Evolutionary conservation across 2,888 invertebrate genomes (phyloP).

Genomic region (Scaptomyza tumidula): DNA sequence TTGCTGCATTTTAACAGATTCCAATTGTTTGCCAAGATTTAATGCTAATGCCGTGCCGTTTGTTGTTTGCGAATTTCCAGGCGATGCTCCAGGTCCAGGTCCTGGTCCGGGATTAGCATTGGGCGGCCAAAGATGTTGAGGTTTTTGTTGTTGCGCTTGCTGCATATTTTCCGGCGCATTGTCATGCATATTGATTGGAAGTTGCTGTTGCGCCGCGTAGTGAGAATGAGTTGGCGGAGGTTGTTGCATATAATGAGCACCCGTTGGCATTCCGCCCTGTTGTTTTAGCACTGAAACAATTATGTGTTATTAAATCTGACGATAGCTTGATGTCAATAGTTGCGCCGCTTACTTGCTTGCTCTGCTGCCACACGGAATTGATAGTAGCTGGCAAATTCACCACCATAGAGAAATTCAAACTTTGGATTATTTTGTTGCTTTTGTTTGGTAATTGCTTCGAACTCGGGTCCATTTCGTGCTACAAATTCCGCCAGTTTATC

Average conservation of each 20-base stretch:
- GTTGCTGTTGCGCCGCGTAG: constrained; percentile 75
- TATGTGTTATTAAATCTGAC: background rate
- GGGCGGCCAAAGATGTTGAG: constrained; percentile 61
- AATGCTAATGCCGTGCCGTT: constrained; percentile 70
- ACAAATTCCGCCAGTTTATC: constrained; percentile 99
- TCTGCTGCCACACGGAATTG: constrained; percentile 97
- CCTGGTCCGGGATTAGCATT: constrained; percentile 22
- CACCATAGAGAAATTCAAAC: constrained; percentile 98
- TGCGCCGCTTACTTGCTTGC: constrained; percentile 91
- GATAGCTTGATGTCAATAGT: background rate
- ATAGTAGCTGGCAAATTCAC: constrained; percentile 98
- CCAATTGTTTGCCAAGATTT: constrained; percentile 85
- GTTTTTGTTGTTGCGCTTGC: constrained; percentile 54
- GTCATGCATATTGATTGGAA: constrained; percentile 32
- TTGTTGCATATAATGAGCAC: constrained; percentile 61
- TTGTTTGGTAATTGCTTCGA: constrained; percentile 99
- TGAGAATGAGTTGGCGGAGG: constrained; percentile 65
- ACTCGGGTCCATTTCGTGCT: constrained; percentile 99
- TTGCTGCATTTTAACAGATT: constrained; percentile 90
- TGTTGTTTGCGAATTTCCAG: constrained; percentile 39
- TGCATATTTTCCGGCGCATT: constrained; percentile 51
- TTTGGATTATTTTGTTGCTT: constrained; percentile 99
- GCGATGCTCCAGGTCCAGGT: constrained; percentile 2
- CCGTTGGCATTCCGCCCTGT: constrained; percentile 85
- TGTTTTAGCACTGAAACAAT: constrained; percentile 90